Evolutionary conservation across 2,113 vertebrate genomes (phyloP).

Genomic region (Galemys pyrenaicus): DNA sequence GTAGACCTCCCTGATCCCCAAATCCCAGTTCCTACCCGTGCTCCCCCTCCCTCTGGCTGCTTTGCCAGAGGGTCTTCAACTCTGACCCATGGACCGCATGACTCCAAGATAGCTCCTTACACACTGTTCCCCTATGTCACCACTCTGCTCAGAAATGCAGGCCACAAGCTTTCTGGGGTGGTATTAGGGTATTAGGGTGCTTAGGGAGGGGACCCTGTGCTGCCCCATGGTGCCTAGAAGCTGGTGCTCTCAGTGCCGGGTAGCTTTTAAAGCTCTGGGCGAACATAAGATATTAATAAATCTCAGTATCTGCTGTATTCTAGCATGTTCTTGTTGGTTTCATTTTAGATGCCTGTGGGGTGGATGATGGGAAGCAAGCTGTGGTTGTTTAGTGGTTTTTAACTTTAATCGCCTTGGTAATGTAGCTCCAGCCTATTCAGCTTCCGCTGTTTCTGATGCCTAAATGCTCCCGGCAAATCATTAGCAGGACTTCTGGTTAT

Average conservation of each 20-base stretch:
- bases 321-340: conserved; percentile 16
- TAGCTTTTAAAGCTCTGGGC: neutral
- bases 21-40: neutral
- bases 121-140: neutral
- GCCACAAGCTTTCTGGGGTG: neutral
- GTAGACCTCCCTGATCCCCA: neutral
- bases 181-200: too few relatives aligned
- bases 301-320: neutral
- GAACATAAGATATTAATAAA: neutral
- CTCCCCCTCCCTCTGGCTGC: neutral
- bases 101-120: rapidly evolving
- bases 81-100: neutral
- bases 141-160: neutral
- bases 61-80: neutral
- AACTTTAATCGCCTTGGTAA: conserved; percentile 60
- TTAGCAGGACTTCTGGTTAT: neutral
- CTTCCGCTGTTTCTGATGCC: neutral
- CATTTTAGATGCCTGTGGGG: conserved; percentile 42
- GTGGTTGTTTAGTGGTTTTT: conserved; percentile 53
- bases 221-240: neutral
- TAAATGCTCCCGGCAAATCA: neutral
- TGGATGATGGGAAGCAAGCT: conserved; percentile 54
- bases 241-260: rapidly evolving
- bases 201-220: rapidly evolving
- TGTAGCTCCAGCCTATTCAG: conserved; percentile 25